phyloP scores from a whole-genome alignment of 1,140 invertebrate genomes.

The Hermetia illucens region DNA sequence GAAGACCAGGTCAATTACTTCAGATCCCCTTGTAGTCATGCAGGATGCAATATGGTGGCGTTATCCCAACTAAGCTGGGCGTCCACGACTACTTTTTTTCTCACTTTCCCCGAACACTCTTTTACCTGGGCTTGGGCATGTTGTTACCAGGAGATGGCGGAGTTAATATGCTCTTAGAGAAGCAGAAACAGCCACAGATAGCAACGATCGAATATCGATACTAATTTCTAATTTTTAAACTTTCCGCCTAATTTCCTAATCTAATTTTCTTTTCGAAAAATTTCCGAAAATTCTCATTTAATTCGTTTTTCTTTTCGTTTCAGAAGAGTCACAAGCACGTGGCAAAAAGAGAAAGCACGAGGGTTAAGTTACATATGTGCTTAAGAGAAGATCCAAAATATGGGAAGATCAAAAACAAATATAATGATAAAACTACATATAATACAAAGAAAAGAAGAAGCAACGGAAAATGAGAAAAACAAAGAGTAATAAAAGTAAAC shows the following conservation, averaged over 20 bases:
- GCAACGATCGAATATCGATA: slow-evolving; percentile 6
- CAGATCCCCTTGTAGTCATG: too few relatives aligned
- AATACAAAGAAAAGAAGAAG: neutral
- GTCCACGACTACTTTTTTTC: too few relatives aligned
- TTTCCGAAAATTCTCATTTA: slow-evolving; percentile 1
- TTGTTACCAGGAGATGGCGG: too few relatives aligned
- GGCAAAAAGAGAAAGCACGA: slow-evolving; percentile 62
- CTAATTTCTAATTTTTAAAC: slow-evolving; percentile 5
- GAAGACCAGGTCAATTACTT: too few relatives aligned
- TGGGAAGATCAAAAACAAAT: neutral
- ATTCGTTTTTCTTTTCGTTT: slow-evolving; percentile 9
- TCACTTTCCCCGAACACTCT: too few relatives aligned
- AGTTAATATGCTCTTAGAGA: neutral
- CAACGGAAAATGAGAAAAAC: neutral
- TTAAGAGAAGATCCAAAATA: neutral
- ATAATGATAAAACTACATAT: neutral
- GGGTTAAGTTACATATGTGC: slow-evolving; percentile 27
- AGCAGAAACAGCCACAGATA: slow-evolving; percentile 16
- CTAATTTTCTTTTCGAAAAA: neutral
- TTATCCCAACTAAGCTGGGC: too few relatives aligned
- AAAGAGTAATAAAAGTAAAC: too few relatives aligned
- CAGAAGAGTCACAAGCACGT: slow-evolving; percentile 37
- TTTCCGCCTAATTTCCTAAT: neutral
- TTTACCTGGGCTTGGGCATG: too few relatives aligned
- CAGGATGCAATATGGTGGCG: too few relatives aligned